These are phyloP conservation scores for Haliclona indistincta DNA, from an alignment of 37 sponge, comb jelly and placozoan species.

Conservation along the genomic window DNA sequence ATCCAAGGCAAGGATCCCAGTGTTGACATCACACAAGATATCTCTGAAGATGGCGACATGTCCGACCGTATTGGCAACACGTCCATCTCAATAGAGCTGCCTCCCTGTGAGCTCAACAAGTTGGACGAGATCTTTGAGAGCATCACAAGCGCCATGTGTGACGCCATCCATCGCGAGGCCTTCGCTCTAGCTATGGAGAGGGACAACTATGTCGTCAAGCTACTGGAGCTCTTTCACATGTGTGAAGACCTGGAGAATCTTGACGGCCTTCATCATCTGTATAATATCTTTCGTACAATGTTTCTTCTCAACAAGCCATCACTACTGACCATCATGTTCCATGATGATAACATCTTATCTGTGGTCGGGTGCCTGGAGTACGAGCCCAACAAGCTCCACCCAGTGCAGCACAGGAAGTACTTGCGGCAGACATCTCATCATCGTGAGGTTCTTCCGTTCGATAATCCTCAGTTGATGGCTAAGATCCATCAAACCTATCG, in stretches of 20 bases:
- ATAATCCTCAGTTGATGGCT: slow-evolving; percentile 67
- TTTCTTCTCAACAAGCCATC: slow-evolving; percentile 84
- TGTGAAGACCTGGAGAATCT: slow-evolving; percentile 94
- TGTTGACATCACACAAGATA: slow-evolving; percentile 8
- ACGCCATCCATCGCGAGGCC: slow-evolving; percentile 28
- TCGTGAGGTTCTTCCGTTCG: slow-evolving; percentile 88
- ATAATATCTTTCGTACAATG: slow-evolving; percentile 83
- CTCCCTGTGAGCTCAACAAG: slow-evolving; percentile 87
- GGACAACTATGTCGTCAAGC: slow-evolving; percentile 78
- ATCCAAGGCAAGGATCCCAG: slow-evolving; percentile 44
- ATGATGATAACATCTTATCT: slow-evolving; percentile 73
- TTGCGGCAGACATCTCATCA: slow-evolving; percentile 65
- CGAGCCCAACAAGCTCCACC: slow-evolving; percentile 67
- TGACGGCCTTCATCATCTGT: slow-evolving; percentile 82
- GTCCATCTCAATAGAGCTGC: slow-evolving; percentile 70
- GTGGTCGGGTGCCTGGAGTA: slow-evolving; percentile 95
- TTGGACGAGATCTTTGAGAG: slow-evolving; percentile 71
- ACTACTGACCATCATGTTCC: slow-evolving; percentile 60
- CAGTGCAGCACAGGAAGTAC: slow-evolving; percentile 80
- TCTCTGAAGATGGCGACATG: slow-evolving; percentile 51
- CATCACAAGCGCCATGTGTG: slow-evolving; percentile 39
- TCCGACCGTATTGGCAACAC: slow-evolving; percentile 39
- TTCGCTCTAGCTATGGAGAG: slow-evolving; percentile 65
- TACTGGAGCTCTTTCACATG: slow-evolving; percentile 93
- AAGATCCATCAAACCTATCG: slow-evolving; percentile 89